Conservation (phyloP, 2,888 invertebrate species). For the Slavum lentiscoides region DNA sequence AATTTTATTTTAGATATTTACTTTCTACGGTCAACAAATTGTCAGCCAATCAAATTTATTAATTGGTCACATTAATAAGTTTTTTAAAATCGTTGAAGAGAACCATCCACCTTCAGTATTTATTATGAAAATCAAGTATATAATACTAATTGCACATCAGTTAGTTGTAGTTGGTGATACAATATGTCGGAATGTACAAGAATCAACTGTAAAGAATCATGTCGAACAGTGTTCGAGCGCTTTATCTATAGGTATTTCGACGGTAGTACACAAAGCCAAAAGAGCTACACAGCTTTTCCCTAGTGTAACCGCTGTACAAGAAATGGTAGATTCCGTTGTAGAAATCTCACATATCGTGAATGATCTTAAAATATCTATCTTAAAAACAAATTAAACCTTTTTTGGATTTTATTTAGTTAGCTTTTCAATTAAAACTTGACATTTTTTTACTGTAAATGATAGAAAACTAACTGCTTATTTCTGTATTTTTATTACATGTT, state of each 20-base stretch:
- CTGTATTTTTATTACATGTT: too few species aligned
- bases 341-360: constrained; percentile 82
- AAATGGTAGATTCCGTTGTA: constrained; percentile 90
- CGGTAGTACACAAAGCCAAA: constrained; percentile 85
- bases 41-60: constrained; percentile 83
- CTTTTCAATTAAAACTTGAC: neutral
- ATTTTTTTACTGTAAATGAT: neutral
- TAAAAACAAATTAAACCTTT: constrained; percentile 27
- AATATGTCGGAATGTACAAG: constrained; percentile 81
- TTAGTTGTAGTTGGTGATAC: constrained; percentile 93
- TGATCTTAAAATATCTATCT: constrained; percentile 54
- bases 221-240: constrained; percentile 78
- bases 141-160: constrained; percentile 90
- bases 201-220: constrained; percentile 73
- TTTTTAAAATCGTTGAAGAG: constrained; percentile 86
- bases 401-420: neutral
- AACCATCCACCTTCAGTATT: constrained; percentile 86
- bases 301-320: constrained; percentile 84
- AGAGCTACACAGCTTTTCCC: constrained; percentile 90
- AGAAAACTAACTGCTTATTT: neutral
- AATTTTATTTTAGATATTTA: constrained; percentile 67
- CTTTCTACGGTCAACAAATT: constrained; percentile 85
- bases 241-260: constrained; percentile 77
- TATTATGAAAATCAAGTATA: constrained; percentile 85
- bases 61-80: constrained; percentile 87